Conservation (phyloP, 2,797 vertebrate species). For the Rhyacichthys aspro region DNA sequence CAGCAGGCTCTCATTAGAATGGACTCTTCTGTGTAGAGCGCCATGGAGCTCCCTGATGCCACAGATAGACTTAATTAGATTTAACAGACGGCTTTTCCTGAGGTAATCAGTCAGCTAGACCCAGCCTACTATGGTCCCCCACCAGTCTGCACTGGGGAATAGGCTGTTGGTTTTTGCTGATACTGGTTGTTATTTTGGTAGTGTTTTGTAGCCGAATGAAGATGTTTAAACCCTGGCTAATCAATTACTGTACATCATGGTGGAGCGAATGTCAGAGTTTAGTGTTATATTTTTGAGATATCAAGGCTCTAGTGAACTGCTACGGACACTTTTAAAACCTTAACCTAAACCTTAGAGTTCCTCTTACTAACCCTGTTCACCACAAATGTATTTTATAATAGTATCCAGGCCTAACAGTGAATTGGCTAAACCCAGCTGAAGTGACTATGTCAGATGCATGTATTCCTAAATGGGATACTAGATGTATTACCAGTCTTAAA, state of each 20-base stretch:
- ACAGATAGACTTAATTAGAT: conserved; percentile 84
- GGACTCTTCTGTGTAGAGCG: conserved; percentile 56
- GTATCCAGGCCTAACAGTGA: too few relatives aligned
- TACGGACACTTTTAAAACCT: too few relatives aligned
- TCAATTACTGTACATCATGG: neutral
- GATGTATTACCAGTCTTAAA: neutral
- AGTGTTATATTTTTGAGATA: too few relatives aligned
- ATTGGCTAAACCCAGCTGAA: too few relatives aligned
- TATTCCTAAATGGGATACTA: neutral
- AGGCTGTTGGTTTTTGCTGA: conserved; percentile 16
- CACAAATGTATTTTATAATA: too few relatives aligned
- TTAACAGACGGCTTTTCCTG: conserved; percentile 82
- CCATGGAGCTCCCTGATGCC: conserved; percentile 66
- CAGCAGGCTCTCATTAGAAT: conserved; percentile 54
- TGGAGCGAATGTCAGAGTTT: too few relatives aligned
- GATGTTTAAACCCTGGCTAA: conserved; percentile 5
- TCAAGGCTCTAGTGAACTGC: too few relatives aligned
- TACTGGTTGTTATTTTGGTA: conserved; percentile 6
- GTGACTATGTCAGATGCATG: neutral
- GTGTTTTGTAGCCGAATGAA: neutral
- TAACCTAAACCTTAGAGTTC: too few relatives aligned
- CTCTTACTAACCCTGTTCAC: too few relatives aligned
- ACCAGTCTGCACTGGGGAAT: conserved; percentile 26
- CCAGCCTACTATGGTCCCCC: conserved; percentile 60
- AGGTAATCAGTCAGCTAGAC: conserved; percentile 81